A percentile compares a stretch with the other conserved stretches of the same genome.
Evolutionary conservation across 1,140 invertebrate genomes (phyloP).

Genomic region (Nebria ingens): DNA sequence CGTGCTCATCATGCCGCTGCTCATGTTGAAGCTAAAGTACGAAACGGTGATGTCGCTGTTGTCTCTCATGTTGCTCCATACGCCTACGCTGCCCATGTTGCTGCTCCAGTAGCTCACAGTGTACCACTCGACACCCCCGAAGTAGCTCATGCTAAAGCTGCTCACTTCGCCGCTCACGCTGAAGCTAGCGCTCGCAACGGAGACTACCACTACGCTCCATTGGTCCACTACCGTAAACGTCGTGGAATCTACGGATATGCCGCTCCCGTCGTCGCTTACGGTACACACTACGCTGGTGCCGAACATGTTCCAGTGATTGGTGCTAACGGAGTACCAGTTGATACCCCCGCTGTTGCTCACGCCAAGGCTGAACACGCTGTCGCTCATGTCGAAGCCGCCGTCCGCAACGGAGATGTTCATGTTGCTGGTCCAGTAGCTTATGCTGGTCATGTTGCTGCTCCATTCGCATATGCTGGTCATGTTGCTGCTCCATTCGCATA

Average conservation of each 20-base stretch:
- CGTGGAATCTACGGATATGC: constrained; percentile 19
- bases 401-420: constrained; percentile 12
- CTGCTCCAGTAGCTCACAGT: background rate
- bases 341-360: constrained; percentile 44
- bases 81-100: background rate
- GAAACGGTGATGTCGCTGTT: background rate
- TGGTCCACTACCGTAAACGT: constrained; percentile 4
- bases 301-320: constrained; percentile 19
- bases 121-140: constrained; percentile 8
- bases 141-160: constrained; percentile 37
- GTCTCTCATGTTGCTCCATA: constrained; percentile 38
- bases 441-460: background rate
- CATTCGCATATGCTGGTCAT: background rate
- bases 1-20: constrained; percentile 47
- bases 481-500: background rate
- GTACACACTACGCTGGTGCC: constrained; percentile 15
- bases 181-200: constrained; percentile 36
- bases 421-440: background rate
- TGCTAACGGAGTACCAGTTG: constrained; percentile 25
- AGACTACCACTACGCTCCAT: constrained; percentile 16
- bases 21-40: constrained; percentile 16
- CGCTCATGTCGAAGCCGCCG: constrained; percentile 21
- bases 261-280: constrained; percentile 19
- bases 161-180: constrained; percentile 45
- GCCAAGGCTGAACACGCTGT: constrained; percentile 44